Conservation (phyloP, 2,888 invertebrate species). For the Cheilosia soror region DNA sequence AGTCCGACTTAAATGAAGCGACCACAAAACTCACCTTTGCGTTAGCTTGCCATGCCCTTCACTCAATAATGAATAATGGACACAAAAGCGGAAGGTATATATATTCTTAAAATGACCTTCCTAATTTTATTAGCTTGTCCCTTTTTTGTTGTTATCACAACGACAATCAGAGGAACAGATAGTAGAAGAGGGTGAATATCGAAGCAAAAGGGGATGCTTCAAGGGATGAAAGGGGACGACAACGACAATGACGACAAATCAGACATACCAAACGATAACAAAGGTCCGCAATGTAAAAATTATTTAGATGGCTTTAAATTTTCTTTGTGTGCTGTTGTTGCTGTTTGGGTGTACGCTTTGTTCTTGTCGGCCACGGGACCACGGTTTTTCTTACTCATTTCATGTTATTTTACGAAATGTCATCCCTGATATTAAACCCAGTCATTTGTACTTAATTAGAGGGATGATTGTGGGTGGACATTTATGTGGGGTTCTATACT, state of each 20-base stretch:
- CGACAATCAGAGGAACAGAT: conserved; percentile 13
- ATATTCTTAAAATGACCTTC: conserved; percentile 45
- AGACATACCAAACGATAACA: conserved; percentile 49
- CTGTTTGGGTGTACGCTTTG: conserved; percentile 32
- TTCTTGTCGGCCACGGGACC: conserved; percentile 10
- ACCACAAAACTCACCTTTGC: conserved; percentile 30
- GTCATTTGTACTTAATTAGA: conserved; percentile 71
- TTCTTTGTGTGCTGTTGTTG: conserved; percentile 27
- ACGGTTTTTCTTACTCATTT: conserved; percentile 47
- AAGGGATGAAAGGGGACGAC: background rate
- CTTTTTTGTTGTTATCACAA: conserved; percentile 54
- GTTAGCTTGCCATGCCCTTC: background rate
- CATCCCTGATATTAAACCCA: conserved; percentile 68
- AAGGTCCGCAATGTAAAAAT: conserved; percentile 51
- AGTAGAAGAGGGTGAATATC: background rate
- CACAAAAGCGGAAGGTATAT: conserved; percentile 45
- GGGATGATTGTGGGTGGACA: conserved; percentile 31
- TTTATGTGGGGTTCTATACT: conserved; percentile 21
- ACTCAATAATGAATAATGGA: background rate
- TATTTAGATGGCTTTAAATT: conserved; percentile 58
- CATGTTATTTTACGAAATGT: conserved; percentile 61
- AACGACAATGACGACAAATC: conserved; percentile 22
- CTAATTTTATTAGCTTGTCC: conserved; percentile 67
- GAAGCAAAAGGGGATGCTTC: background rate
- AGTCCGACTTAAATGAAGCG: conserved; percentile 4